Percentiles rank a stretch among this genome's conserved stretches.
Evolutionary conservation across 1,140 invertebrate species (phyloP).

Genomic region (Hycleus phaleratus): DNA sequence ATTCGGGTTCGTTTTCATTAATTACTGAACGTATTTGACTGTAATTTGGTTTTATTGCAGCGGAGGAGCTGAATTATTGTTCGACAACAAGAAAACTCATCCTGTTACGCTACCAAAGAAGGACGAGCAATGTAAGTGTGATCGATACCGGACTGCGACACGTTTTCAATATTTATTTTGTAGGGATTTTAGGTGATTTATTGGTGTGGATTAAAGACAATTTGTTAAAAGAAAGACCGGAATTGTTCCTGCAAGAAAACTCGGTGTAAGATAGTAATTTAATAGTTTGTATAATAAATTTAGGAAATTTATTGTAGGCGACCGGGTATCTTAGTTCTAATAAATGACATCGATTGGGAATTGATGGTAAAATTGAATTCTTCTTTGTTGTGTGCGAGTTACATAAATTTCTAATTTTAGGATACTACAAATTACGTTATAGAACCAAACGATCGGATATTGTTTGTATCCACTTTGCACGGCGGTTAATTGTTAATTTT

Average conservation of each 20-base stretch:
- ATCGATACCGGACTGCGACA: not conserved
- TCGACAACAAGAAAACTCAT: conserved; percentile 72
- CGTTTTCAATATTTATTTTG: conserved; percentile 19
- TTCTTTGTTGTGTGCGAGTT: conserved; percentile 36
- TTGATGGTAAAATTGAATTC: conserved; percentile 67
- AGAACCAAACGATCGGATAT: conserved; percentile 26
- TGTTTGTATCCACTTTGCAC: conserved; percentile 31
- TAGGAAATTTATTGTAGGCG: conserved; percentile 49
- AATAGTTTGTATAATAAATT: not conserved
- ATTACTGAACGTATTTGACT: not conserved
- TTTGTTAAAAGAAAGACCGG: conserved; percentile 73
- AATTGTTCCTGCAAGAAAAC: conserved; percentile 82
- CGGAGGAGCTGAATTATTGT: conserved; percentile 81
- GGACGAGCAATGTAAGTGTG: conserved; percentile 34
- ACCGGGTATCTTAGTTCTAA: conserved; percentile 84
- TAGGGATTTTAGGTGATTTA: conserved; percentile 68
- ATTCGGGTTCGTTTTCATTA: conserved; percentile 21
- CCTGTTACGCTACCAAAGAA: conserved; percentile 53
- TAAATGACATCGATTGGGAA: conserved; percentile 94
- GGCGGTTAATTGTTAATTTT: conserved; percentile 17
- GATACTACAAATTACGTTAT: conserved; percentile 28
- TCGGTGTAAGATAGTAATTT: conserved; percentile 56
- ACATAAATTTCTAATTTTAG: conserved; percentile 18
- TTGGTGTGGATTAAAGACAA: conserved; percentile 79
- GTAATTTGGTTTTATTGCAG: conserved; percentile 45